Conservation (phyloP, 2,888 invertebrate species). For the Gandaritis pyraliata region DNA sequence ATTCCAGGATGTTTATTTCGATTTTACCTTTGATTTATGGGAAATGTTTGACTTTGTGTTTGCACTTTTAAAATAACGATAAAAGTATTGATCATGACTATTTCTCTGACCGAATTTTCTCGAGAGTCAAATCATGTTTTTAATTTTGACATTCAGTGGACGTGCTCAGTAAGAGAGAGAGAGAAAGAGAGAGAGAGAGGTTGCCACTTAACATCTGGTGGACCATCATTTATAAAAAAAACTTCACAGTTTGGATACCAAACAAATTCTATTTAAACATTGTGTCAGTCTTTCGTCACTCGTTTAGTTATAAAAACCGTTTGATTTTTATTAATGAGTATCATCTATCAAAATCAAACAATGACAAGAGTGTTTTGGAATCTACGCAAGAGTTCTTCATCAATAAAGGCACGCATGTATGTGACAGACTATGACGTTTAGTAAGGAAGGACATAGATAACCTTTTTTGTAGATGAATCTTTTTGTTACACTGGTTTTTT, state of each 20-base stretch:
- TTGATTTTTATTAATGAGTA: slow-evolving; percentile 41
- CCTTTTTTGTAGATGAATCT: too few relatives aligned
- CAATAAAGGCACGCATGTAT: too few relatives aligned
- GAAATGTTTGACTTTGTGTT: slow-evolving; percentile 12
- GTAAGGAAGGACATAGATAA: too few relatives aligned
- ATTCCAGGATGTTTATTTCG: slow-evolving; percentile 24
- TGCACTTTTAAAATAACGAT: background rate
- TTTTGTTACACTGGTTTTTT: too few relatives aligned
- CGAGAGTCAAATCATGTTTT: too few relatives aligned
- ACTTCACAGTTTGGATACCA: too few relatives aligned
- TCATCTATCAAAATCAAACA: slow-evolving; percentile 41
- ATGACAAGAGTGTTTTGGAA: slow-evolving; percentile 3
- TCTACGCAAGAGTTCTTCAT: background rate
- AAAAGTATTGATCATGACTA: background rate
- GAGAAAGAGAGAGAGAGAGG: too few relatives aligned
- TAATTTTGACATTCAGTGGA: too few relatives aligned
- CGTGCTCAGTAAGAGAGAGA: too few relatives aligned
- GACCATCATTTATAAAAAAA: too few relatives aligned
- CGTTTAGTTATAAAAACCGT: slow-evolving; percentile 36
- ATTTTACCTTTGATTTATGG: slow-evolving; percentile 22
- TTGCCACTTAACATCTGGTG: too few relatives aligned
- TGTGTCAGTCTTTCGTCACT: slow-evolving; percentile 42
- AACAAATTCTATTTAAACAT: slow-evolving; percentile 35
- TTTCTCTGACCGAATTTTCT: background rate
- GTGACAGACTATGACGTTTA: too few relatives aligned